These are phyloP conservation scores for Smithornis capensis DNA, from an alignment of 2,113 vertebrate species.

Conservation along the genomic window DNA sequence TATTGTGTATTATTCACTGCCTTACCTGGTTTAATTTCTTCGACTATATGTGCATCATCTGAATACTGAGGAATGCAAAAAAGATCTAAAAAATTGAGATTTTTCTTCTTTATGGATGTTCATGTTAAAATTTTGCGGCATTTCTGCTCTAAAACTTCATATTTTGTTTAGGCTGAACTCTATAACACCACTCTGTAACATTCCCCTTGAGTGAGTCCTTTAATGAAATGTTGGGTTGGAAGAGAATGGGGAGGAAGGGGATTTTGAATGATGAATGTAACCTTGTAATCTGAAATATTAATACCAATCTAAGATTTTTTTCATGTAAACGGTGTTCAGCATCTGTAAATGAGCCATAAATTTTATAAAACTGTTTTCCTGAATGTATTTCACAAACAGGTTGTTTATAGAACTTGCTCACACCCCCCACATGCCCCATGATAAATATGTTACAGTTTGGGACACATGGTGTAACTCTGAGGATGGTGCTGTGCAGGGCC, in stretches of 20 bases:
- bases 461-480: not conserved
- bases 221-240: not conserved
- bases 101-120: not conserved
- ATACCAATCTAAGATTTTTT: not conserved
- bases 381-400: not conserved
- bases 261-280: not conserved
- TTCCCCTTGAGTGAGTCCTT: not conserved
- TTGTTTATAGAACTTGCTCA: not conserved
- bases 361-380: not conserved
- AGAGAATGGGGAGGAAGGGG: not conserved
- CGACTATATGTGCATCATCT: not conserved
- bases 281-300: not conserved
- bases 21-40: not conserved
- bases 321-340: not conserved
- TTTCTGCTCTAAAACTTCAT: not conserved
- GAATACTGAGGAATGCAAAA: not conserved
- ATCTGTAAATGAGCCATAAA: not conserved
- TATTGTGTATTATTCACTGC: not conserved
- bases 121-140: not conserved
- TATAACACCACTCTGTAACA: not conserved
- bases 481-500: not conserved
- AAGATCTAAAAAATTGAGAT: not conserved
- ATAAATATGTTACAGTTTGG: rapidly evolving
- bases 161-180: not conserved
- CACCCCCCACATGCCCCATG: rapidly evolving